Percentiles rank a stretch among this genome's conserved stretches.
Evolutionary conservation across 2,888 invertebrate species (phyloP).

Genomic region (Morpho helenor): DNA sequence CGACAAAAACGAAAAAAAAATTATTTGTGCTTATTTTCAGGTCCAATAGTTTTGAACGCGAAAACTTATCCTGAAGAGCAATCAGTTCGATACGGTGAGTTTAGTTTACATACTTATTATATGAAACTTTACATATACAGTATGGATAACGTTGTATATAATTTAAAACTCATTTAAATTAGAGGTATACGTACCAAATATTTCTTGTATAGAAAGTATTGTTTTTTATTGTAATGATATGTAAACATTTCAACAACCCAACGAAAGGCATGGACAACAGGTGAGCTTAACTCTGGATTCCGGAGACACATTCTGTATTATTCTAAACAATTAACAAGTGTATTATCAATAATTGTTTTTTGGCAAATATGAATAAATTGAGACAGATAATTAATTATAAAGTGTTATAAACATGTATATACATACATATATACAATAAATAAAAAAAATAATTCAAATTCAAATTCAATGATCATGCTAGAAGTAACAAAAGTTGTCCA

Average conservation of each 20-base stretch:
- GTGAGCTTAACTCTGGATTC: slow-evolving; percentile 11
- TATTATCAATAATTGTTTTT: no score
- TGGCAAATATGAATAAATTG: no score
- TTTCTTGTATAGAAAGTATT: background rate
- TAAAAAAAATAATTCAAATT: no score
- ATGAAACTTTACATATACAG: no score
- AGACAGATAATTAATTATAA: no score
- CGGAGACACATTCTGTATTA: background rate
- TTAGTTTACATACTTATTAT: background rate
- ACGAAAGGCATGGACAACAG: slow-evolving; percentile 23
- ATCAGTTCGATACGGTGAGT: slow-evolving; percentile 92
- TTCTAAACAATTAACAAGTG: no score
- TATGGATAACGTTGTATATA: no score
- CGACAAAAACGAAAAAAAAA: no score
- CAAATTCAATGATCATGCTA: no score
- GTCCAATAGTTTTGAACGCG: slow-evolving; percentile 78
- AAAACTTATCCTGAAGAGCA: slow-evolving; percentile 88
- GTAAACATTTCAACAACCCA: slow-evolving; percentile 17
- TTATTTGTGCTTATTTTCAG: slow-evolving; percentile 36
- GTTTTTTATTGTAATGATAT: slow-evolving; percentile 7
- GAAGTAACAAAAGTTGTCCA: no score
- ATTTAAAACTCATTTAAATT: slow-evolving; percentile 15
- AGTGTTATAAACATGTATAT: no score
- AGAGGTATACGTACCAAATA: background rate
- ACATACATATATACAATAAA: no score